Conservation (phyloP, 1,140 invertebrate genomes). For the Drosophila albomicans region DNA sequence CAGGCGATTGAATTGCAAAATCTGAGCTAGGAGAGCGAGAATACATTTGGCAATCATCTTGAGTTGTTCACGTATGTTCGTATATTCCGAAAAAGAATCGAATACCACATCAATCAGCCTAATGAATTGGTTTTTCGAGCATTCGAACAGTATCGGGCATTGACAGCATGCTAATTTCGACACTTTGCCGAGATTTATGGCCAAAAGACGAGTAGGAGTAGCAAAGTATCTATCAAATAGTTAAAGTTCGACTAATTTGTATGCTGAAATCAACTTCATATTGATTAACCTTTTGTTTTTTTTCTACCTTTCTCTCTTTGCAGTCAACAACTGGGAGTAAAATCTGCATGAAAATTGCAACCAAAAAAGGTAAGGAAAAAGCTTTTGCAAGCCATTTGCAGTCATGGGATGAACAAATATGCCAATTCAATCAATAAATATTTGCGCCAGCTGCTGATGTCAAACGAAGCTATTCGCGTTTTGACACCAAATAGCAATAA, state of each 20-base stretch:
- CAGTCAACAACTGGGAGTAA: constrained; percentile 37
- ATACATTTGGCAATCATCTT: constrained; percentile 18
- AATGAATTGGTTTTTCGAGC: background rate
- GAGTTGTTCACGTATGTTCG: background rate
- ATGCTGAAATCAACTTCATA: background rate
- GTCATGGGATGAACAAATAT: constrained; percentile 51
- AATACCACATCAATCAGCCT: background rate
- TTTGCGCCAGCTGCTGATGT: constrained; percentile 63
- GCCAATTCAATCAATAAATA: constrained; percentile 78
- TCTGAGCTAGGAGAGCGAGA: background rate
- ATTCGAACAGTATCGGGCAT: background rate
- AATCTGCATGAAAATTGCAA: constrained; percentile 75
- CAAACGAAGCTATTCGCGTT: constrained; percentile 50
- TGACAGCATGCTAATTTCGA: constrained; percentile 7
- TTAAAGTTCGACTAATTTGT: constrained; percentile 3
- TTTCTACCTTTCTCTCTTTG: constrained; percentile 56
- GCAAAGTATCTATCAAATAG: constrained; percentile 2
- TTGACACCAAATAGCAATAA: constrained; percentile 71
- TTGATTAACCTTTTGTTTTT: constrained; percentile 1
- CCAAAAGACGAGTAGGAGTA: constrained; percentile 4
- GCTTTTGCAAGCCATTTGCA: constrained; percentile 5
- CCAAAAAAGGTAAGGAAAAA: constrained; percentile 61
- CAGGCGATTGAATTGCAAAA: constrained; percentile 23
- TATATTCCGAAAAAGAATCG: background rate
- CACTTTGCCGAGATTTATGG: background rate